Base-by-base conservation (phyloP, 2,888 invertebrate genomes). In the Autographa gamma region DNA sequence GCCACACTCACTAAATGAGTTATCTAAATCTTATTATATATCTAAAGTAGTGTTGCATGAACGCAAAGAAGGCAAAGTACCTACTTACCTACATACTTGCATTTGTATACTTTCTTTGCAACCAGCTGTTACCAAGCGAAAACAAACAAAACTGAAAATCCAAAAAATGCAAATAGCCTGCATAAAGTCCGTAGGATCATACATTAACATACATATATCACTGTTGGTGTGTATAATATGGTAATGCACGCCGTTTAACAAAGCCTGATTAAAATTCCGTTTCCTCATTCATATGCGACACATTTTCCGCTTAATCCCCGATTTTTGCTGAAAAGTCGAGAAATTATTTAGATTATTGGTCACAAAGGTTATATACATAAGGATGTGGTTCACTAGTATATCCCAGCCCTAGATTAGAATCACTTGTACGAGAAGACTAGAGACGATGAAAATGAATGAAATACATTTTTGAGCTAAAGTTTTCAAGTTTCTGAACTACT, bases 261-360 rank as follows among this genome's bases (percentile, higher is more conserved):
- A 80, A 76, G 58, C 77, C 72, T 66, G 76, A 77, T 77, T 77
- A 80, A 76, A 77, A 77, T 77, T 77, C 77, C 65, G 63, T 63
- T 71, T 80, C 71, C 60, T 63, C 66, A 66, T 75, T 63, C 60
- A 56, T 59, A 75, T 76, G 76, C 60, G 60, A 54, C 18, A 71
- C 80, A 58, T 62, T 71, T 65, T 54, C 52, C 60, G 14, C 60
- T n/a, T 68, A 80, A 80, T 80, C 71, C 80, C 31, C 62, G 60
- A 59, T 32, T 61, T 76, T 77, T 60, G 63, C 52, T 48, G 63
- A 32, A n/a, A 32, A 32, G 8, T 31, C 14, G 60, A 59, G 43
- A 63, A 76, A 13, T n/a, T 48, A 48, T 48, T 48, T n/a, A 48
- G n/a, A 48, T 16, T 14, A 43, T 16, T 16, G 11, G 38, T 11